A percentile compares a stretch with the other conserved stretches of the same genome.
These are phyloP conservation scores for Plumapathes pennacea DNA, from an alignment of 92 coral and sea anemone species.

Conservation along the genomic window DNA sequence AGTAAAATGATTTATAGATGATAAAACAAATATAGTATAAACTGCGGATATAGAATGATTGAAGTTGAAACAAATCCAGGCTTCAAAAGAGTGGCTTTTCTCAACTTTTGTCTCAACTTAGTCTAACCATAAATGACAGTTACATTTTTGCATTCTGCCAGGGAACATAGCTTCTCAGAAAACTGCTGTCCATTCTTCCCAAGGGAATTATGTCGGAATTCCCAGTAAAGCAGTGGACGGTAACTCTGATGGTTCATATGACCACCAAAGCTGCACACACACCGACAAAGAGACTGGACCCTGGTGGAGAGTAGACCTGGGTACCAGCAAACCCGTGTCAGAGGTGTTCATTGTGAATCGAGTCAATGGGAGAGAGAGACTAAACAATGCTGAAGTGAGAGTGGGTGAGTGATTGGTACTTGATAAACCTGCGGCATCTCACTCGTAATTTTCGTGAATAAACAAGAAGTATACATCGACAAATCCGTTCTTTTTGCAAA, in stretches of 20 bases:
- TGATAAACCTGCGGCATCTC: too few species aligned
- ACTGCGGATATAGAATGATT: too few species aligned
- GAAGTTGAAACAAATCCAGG: too few species aligned
- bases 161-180: background rate
- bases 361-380: background rate
- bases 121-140: too few species aligned
- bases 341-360: slow-evolving; percentile 17
- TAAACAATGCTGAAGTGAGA: background rate
- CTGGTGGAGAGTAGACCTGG: slow-evolving; percentile 34
- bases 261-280: background rate
- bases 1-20: too few species aligned
- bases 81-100: too few species aligned
- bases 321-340: slow-evolving; percentile 12
- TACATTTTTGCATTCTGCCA: too few species aligned
- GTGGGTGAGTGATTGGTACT: slow-evolving; percentile 11
- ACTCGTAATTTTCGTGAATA: too few species aligned
- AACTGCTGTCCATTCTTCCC: background rate
- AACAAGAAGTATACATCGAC: too few species aligned
- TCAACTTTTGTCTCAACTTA: too few species aligned
- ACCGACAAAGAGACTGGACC: background rate
- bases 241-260: background rate
- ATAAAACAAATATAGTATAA: too few species aligned
- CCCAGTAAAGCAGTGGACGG: slow-evolving; percentile 7
- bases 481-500: too few species aligned
- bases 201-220: background rate